Evolutionary conservation across 2,113 vertebrate genomes (phyloP).

Genomic region (Malurus melanocephalus): DNA sequence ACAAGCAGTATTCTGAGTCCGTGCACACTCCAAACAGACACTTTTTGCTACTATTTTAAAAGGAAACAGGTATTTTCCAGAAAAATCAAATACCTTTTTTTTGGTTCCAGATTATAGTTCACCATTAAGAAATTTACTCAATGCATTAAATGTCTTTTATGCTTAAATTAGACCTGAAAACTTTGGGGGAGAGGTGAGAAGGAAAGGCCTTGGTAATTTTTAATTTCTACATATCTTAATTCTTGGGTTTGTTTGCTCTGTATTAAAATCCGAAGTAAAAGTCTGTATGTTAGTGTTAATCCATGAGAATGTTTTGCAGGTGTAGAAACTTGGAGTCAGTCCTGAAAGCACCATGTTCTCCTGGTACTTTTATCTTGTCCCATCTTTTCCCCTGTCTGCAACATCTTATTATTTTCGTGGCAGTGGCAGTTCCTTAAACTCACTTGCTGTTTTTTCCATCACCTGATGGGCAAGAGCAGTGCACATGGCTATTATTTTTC

Average conservation of each 20-base stretch:
- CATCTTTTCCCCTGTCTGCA: slow-evolving; percentile 27
- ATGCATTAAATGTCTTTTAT: background rate
- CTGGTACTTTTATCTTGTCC: slow-evolving; percentile 7
- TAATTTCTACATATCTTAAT: background rate
- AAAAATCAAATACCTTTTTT: background rate
- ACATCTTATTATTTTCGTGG: slow-evolving; percentile 31
- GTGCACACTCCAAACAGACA: background rate
- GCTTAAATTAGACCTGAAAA: background rate
- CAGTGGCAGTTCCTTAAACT: background rate
- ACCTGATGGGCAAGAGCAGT: background rate
- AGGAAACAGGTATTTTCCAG: background rate
- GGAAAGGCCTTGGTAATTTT: background rate
- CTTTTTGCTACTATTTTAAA: background rate
- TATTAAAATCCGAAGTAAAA: background rate
- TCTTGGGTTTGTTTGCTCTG: background rate
- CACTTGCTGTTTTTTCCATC: background rate
- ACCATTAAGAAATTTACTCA: background rate
- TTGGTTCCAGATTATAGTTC: background rate
- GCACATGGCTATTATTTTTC: background rate
- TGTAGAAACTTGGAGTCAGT: slow-evolving; percentile 37
- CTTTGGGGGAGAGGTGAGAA: background rate
- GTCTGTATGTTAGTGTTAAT: background rate
- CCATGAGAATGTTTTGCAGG: slow-evolving; percentile 6
- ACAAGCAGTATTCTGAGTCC: background rate
- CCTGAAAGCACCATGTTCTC: slow-evolving; percentile 3